Conservation (phyloP, 2,797 vertebrate genomes). For the Stomatorhinus walkeri region DNA sequence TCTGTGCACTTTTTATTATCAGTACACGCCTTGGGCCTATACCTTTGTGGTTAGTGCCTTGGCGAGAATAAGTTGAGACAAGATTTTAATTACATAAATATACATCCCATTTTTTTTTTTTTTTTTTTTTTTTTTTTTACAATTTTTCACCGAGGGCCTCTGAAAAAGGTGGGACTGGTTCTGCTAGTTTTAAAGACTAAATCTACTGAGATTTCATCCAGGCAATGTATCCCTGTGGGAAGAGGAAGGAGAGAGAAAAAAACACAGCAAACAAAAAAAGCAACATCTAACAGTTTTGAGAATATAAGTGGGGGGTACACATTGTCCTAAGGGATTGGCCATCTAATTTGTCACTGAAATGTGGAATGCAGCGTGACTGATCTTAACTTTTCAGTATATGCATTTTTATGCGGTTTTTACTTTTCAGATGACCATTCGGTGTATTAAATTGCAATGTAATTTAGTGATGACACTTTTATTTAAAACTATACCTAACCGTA, state of each 20-base stretch:
- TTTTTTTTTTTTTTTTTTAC: not conserved
- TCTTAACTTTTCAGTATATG: not conserved
- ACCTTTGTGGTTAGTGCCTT: not conserved
- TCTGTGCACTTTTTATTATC: not conserved
- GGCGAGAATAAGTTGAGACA: not conserved
- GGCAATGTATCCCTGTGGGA: not conserved
- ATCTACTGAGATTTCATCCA: not conserved
- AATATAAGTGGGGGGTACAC: not conserved
- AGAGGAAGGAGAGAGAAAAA: not conserved
- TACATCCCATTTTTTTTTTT: not conserved
- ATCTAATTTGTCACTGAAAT: not conserved
- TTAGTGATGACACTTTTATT: not conserved
- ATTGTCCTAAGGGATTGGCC: not conserved
- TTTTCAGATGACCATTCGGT: not conserved
- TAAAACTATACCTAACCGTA: not conserved
- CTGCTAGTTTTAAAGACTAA: not conserved
- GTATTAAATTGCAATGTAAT: not conserved
- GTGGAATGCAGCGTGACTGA: not conserved
- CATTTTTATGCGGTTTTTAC: not conserved
- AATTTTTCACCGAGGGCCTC: not conserved
- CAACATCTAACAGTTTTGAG: not conserved
- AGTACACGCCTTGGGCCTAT: not conserved
- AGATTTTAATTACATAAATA: not conserved
- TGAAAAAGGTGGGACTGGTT: not conserved
- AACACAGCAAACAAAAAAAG: not conserved